Percentiles rank a stretch among this genome's conserved stretches.
Evolutionary conservation across 2,797 vertebrate genomes (phyloP).

Genomic region (Schizopygopsis pylzovi): DNA sequence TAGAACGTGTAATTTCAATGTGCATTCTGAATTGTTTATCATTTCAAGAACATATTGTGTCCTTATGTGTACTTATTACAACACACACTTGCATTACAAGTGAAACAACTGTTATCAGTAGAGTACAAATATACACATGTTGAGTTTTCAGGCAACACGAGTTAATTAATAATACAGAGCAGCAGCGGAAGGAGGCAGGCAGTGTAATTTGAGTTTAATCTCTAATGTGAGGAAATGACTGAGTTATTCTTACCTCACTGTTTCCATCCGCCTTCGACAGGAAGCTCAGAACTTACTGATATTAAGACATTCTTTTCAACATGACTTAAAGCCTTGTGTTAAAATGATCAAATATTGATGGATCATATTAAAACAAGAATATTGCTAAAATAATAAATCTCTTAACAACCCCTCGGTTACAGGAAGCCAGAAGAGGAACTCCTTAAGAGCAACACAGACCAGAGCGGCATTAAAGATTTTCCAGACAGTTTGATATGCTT

Average conservation of each 20-base stretch:
- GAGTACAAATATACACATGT: conserved; percentile 11
- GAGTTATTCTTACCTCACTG: conserved; percentile 32
- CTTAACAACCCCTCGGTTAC: background rate
- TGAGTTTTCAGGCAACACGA: conserved; percentile 31
- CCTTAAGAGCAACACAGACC: conserved; percentile 22
- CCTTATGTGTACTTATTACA: conserved; percentile 13
- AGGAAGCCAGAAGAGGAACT: conserved; percentile 1
- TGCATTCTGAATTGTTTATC: background rate
- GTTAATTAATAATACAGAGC: conserved; percentile 47
- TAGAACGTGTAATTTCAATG: background rate
- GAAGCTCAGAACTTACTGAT: conserved; percentile 30
- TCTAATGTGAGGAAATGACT: conserved; percentile 49
- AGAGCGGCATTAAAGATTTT: conserved; percentile 29
- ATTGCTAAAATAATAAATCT: conserved; percentile 8
- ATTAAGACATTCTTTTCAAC: background rate
- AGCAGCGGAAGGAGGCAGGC: conserved; percentile 34
- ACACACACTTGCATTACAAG: conserved; percentile 13
- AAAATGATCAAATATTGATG: conserved; percentile 32
- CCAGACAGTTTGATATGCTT: conserved; percentile 44
- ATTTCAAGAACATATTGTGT: conserved; percentile 12
- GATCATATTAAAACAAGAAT: conserved; percentile 1
- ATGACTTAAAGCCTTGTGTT: conserved; percentile 20
- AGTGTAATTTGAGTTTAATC: conserved; percentile 47
- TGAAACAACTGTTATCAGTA: conserved; percentile 37
- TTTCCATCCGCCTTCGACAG: conserved; percentile 28